Conservation (phyloP, 2,888 invertebrate species). For the Carabus problematicus region DNA sequence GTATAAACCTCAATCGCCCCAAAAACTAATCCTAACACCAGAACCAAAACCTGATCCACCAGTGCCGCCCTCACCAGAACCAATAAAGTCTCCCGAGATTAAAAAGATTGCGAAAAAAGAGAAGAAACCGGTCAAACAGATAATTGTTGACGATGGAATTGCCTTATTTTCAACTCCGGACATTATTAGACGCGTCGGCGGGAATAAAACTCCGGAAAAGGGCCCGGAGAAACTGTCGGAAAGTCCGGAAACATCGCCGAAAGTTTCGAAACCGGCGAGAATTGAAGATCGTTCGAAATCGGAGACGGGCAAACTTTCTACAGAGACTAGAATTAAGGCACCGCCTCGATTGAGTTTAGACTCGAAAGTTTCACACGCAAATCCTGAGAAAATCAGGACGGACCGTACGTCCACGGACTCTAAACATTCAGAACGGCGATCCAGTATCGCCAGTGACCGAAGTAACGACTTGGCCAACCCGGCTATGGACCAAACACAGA, state of each 20-base stretch:
- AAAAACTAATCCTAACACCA: conserved; percentile 39
- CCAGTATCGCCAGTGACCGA: conserved; percentile 24
- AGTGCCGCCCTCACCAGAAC: conserved; percentile 52
- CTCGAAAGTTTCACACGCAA: conserved; percentile 44
- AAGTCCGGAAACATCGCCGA: conserved; percentile 43
- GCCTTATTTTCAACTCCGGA: conserved; percentile 81
- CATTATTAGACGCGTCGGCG: conserved; percentile 72
- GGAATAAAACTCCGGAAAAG: conserved; percentile 51
- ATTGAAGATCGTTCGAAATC: conserved; percentile 55
- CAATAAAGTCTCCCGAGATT: conserved; percentile 49
- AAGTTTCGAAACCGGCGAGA: conserved; percentile 53
- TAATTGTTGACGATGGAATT: conserved; percentile 66
- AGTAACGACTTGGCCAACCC: conserved; percentile 13
- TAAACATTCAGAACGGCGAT: conserved; percentile 23
- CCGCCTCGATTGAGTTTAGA: conserved; percentile 50
- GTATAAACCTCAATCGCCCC: conserved; percentile 33
- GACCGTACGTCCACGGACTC: conserved; percentile 34
- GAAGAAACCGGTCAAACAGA: conserved; percentile 62
- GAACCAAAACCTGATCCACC: conserved; percentile 41
- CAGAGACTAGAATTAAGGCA: conserved; percentile 47
- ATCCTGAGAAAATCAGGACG: neutral
- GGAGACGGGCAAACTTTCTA: conserved; percentile 45
- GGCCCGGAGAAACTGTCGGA: conserved; percentile 48
- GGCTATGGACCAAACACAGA: conserved; percentile 3
- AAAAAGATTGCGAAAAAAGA: conserved; percentile 56